Evolutionary conservation across 1,140 invertebrate species (phyloP), one percentile per base, ranked within the genome.

Genomic region (Maconellicoccus hirsutus): DNA sequence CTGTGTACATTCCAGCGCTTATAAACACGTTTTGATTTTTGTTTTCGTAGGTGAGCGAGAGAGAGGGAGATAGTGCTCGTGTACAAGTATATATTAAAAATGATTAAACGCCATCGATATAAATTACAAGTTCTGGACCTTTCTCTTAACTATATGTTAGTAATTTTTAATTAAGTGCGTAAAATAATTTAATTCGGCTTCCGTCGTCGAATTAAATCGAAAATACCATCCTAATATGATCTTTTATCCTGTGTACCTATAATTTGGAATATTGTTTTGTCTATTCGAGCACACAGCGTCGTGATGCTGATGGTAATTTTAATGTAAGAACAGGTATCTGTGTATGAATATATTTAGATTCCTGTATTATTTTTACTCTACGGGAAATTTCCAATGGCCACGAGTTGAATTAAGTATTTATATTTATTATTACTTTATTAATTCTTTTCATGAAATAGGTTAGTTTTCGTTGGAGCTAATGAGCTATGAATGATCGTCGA

Each of bases 121-220:
- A 52, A 52, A 52, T 52, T 52, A 52, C 16, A 52, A 52, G 12
- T 52, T 52, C 42, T 16, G 2, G 42, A 52, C n/a, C 6, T 52
- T 52, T 52, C 42, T 52, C 16, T 16, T 16, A 52, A 52, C 12
- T 52, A 52, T 52, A 52, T 33, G 42, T 52, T 52, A 16, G 42
- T 52, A 52, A 52, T 52, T 52, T 52, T 52, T 52, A 52, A 52
- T 52, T 52, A 52, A 52, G 42, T 52, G 16, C 42, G 42, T 52
- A 52, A 52, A 52, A 52, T 52, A 52, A 52, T 52, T 52, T 52
- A 52, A 52, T 52, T 52, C 42, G 42, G 42, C 42, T 52, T 52
- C 42, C 42, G 42, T 52, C 12, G 42, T 52, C 42, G 42, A 52
- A 52, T 52, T 52, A 52, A 52, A 52, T 52, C 42, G 6, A 52